phyloP scores from a whole-genome alignment of 2,797 vertebrate genomes.

The Pelochelys cantorii region DNA sequence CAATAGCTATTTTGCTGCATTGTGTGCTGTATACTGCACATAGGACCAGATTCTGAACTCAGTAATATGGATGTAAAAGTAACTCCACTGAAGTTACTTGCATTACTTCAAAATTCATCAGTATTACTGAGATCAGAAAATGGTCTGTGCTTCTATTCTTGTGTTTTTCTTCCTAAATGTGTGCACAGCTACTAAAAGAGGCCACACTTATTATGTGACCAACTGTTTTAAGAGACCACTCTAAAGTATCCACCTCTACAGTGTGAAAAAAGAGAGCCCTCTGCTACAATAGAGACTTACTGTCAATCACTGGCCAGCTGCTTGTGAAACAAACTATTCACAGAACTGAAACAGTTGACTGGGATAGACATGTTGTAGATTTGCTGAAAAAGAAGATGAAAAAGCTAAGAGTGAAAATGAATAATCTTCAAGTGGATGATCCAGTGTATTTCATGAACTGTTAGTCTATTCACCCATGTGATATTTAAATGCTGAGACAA shows the following conservation, averaged over 20 bases:
- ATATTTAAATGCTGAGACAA: neutral
- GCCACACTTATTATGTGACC: neutral
- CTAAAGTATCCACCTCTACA: slow-evolving; percentile 2
- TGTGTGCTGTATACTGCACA: neutral
- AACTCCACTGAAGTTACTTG: neutral
- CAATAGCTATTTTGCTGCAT: neutral
- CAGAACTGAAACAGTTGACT: neutral
- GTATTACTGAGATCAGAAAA: neutral
- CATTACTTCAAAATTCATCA: neutral
- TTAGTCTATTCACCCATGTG: neutral
- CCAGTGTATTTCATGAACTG: neutral
- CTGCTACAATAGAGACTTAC: neutral
- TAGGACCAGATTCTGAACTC: neutral
- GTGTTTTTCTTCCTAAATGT: neutral
- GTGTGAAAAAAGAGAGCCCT: neutral
- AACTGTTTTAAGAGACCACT: neutral
- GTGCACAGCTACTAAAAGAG: neutral
- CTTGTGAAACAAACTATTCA: neutral
- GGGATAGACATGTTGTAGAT: neutral
- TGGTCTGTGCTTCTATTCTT: neutral
- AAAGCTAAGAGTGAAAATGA: neutral
- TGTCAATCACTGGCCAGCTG: neutral
- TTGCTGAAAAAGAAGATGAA: neutral
- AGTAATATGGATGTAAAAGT: neutral
- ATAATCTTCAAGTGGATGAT: neutral